Evolutionary conservation across 2,888 invertebrate species (phyloP), one percentile per base, ranked within the genome.

Genomic region (Thymelicus acteon): DNA sequence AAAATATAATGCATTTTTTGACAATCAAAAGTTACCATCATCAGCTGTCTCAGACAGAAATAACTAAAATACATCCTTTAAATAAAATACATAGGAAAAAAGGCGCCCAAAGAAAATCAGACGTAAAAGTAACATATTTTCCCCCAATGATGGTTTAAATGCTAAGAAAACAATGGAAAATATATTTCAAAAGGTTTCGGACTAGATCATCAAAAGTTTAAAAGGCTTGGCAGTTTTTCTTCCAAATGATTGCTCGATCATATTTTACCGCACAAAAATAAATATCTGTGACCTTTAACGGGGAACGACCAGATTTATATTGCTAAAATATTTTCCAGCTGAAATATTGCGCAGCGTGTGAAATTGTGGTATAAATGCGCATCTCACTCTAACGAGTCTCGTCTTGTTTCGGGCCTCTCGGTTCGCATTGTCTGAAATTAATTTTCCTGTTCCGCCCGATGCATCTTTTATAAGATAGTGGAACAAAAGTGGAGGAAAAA

Each of bases 401-500:
- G 72, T 72, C 81, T 79, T 81, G 86, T 83, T 84, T 80, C 82
- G 81, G 76, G 75, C 79, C 77, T 78, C 75, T 72, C 74, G 79
- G 73, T 72, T 68, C 72, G 75, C 83, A 89, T 91, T 91, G 90
- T 91, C 87, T 89, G 82, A 85, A 89, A 89, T 91, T 91, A 91
- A 92, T 91, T 92, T 91, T 92, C 91, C 91, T 85, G 88, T 90
- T 90, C 91, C 90, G 84, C 78, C 76, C 78, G 77, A 86, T 87
- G 90, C 90, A 88, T 87, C 89, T 91, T 91, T 91, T 90, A 91
- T 90, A 84, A 87, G 86, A 89, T 89, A 88, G 88, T 85, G 82
- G 83, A 84, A 87, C 83, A 86, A 87, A 88, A 86, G 82, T 87
- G 82, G 80, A 77, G 80, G 83, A 83, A 84, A 76, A 79, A 77